Base-by-base conservation (phyloP, 2,797 vertebrate species). In the Acanthurus leucopareius region DNA sequence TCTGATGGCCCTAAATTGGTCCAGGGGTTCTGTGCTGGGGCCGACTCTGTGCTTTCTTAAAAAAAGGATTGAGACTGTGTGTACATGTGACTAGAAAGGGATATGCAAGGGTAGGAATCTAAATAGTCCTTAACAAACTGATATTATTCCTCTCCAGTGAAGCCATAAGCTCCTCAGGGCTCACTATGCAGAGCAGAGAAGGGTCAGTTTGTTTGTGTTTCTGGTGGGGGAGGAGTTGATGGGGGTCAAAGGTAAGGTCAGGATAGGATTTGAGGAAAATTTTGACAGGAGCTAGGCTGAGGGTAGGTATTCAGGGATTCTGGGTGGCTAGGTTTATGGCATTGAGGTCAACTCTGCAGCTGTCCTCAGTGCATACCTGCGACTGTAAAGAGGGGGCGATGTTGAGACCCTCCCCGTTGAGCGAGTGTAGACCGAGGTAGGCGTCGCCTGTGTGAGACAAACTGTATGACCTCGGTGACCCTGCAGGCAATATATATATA, bases 381-480 rank as follows among this genome's bases (percentile, higher is more conserved):
- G 94, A 91, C 91, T 95, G 95, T 75, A 96, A 94, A 87, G 95
- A 91, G 92, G 93, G 94, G 88, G 95, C 91, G 82, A 94, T 89
- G 91, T 62, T 88, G 88, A 94, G 91, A 86, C 90, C 92, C 91
- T 95, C 94, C 87, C 95, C 95, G 90, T 95, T 95, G 92, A 97
- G 93, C 0, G 94, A 94, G 85, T 82, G 96, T 89, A 97, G 89
- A 80, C 94, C 90, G 75, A 96, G 91, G 90, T 95, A 96, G 13
- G 93, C 47, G 51, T 96, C 96, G 84, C 95, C 92, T 64, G 96
- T 88, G 86, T 95, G 93, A 87, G 95, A 94, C 93, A 97, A 95
- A 78, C 93, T 95, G 90, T 95, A 96, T 86, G 96, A 96, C 90
- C 94, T 94, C 66, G 95, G 94, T 69, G 95, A 95, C 91, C 95